Evolutionary conservation across 2,797 vertebrate genomes (phyloP).

Genomic region (Enteromius viviparus): DNA sequence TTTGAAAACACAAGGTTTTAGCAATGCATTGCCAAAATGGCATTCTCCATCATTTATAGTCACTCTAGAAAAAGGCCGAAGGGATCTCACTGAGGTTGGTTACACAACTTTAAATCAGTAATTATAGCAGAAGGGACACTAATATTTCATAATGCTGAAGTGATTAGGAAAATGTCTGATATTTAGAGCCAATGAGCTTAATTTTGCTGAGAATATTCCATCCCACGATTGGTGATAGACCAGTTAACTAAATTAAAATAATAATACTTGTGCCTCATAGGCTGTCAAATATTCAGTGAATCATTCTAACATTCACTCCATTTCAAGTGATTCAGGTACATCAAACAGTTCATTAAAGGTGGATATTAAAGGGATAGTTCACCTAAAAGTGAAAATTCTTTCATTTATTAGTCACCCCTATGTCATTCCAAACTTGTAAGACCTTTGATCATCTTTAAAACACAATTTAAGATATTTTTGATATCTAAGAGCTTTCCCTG

Average conservation of each 20-base stretch:
- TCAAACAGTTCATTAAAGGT: background rate
- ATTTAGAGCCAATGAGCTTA: background rate
- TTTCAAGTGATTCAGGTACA: background rate
- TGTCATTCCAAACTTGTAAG: background rate
- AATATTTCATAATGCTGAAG: background rate
- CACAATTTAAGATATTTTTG: background rate
- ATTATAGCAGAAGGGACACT: background rate
- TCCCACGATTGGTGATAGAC: background rate
- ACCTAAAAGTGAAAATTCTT: background rate
- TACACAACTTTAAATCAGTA: background rate
- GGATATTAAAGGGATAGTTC: background rate
- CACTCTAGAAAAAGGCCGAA: conserved; percentile 51
- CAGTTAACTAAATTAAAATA: background rate
- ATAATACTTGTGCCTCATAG: background rate
- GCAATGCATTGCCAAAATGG: conserved; percentile 68
- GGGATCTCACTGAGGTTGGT: conserved; percentile 32
- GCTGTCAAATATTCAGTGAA: background rate
- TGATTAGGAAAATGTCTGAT: background rate
- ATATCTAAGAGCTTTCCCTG: too few relatives aligned
- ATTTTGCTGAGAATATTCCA: background rate
- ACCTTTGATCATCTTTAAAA: background rate
- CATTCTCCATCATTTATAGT: conserved; percentile 66
- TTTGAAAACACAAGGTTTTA: conserved; percentile 73
- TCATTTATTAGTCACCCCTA: background rate
- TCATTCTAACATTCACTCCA: background rate